Base-by-base conservation (phyloP, 2,113 vertebrate species). In the Daboia siamensis region DNA sequence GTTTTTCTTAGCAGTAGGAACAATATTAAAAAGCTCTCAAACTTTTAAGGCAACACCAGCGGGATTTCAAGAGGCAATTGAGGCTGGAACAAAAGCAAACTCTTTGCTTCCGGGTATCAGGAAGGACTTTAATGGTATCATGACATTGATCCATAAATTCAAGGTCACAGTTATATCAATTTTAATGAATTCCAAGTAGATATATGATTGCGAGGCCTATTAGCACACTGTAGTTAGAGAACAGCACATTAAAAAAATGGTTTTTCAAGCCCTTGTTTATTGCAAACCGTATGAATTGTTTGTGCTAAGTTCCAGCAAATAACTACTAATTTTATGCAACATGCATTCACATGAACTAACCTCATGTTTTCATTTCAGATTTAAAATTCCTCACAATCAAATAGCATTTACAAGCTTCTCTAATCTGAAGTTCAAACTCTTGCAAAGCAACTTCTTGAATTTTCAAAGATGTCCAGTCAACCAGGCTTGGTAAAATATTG, bases 401-500 rank as follows among this genome's bases (percentile, higher is more conserved):
- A 11, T 1, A 48, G 1, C 44, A 44, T 52, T 90, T 93, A 93
- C 44, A n/a, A 95, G 93, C 94, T 85, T 29, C 8, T 85, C 48
- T 91, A 89, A 88, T 26, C n/a, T 46, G 23, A 33, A 3, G 90
- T 90, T 64, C 91, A 26, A 91, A 48, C 93, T 96, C 90, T 90
- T 92, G 59, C 92, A 93, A 94, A 95, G 69, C 17, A 54, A 0
- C 21, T 55, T 91, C 96, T 94, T 95, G 95, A 92, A 93, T 96
- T 97, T 97, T 95, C 94, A 91, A 59, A 97, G 91, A 95, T 95
- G 91, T 96, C 87, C 96, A 90, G 97, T 97, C n/a, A 86, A 46
- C 96, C 97, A 96, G 85, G 91, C 90, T 94, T 97, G 96, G 98
- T 98, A 97, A 98, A 98, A 98, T 98, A 98, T 98, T 98, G 97